phyloP scores from a whole-genome alignment of 2,888 invertebrate genomes.

The Pheosia tremula region DNA sequence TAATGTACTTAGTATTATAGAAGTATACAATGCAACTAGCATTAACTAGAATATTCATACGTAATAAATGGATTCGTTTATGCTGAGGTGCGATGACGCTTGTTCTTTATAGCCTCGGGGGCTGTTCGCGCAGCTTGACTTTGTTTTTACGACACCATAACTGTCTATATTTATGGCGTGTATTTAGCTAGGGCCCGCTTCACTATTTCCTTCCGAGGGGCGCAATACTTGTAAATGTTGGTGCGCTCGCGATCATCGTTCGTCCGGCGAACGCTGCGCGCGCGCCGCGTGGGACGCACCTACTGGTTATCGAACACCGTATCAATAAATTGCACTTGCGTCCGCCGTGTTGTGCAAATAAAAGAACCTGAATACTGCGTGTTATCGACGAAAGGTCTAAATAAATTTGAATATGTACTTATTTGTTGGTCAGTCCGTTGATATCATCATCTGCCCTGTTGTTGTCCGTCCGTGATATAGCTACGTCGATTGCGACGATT shows the following conservation, averaged over 20 bases:
- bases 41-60: slow-evolving; percentile 38
- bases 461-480: slow-evolving; percentile 23
- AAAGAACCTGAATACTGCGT: slow-evolving; percentile 68
- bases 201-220: slow-evolving; percentile 72
- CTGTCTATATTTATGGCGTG: slow-evolving; percentile 73
- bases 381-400: slow-evolving; percentile 77
- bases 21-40: slow-evolving; percentile 19
- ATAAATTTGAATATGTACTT: slow-evolving; percentile 77
- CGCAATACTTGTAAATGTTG: slow-evolving; percentile 59
- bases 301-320: slow-evolving; percentile 78
- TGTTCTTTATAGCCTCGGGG: slow-evolving; percentile 62
- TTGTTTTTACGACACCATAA: slow-evolving; percentile 80
- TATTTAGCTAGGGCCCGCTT: slow-evolving; percentile 72
- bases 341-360: slow-evolving; percentile 75
- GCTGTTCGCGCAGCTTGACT: slow-evolving; percentile 77
- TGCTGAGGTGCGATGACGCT: slow-evolving; percentile 58
- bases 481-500: slow-evolving; percentile 17
- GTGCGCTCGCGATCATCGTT: slow-evolving; percentile 59
- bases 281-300: slow-evolving; percentile 73
- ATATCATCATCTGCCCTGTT: slow-evolving; percentile 68
- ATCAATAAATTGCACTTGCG: slow-evolving; percentile 82
- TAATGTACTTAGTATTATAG: too few relatives aligned
- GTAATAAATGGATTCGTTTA: slow-evolving; percentile 45
- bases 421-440: slow-evolving; percentile 67
- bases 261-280: slow-evolving; percentile 33